These are phyloP conservation scores for Pachyseris speciosa DNA, from an alignment of 64 coral and sea anemone genomes.

Conservation along the genomic window DNA sequence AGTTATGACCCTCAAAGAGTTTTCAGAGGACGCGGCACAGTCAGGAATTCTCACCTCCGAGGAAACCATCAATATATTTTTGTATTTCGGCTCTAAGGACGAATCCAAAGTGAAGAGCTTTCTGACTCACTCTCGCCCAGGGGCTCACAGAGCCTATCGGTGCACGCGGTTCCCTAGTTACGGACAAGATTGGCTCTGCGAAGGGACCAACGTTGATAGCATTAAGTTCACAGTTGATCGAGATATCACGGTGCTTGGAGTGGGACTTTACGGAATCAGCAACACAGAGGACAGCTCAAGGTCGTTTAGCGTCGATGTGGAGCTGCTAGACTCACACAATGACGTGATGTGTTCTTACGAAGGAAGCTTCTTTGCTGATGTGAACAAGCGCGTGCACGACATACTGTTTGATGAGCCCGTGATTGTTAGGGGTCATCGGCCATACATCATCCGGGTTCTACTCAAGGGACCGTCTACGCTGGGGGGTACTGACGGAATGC, in stretches of 20 bases:
- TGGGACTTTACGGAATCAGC: conserved; percentile 80
- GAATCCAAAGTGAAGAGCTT: conserved; percentile 79
- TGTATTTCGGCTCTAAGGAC: conserved; percentile 87
- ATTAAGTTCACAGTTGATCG: conserved; percentile 85
- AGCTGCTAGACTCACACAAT: conserved; percentile 88
- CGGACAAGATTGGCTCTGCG: conserved; percentile 77
- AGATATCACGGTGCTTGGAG: conserved; percentile 66
- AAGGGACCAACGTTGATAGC: conserved; percentile 85
- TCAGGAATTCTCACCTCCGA: conserved; percentile 84
- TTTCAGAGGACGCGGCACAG: conserved; percentile 80
- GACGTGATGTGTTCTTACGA: conserved; percentile 82
- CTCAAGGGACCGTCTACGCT: conserved; percentile 76
- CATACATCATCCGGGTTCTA: conserved; percentile 81
- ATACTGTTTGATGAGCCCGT: conserved; percentile 90
- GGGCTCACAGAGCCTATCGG: conserved; percentile 68
- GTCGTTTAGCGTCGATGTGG: conserved; percentile 76
- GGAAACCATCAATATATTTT: conserved; percentile 81
- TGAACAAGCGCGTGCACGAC: conserved; percentile 53
- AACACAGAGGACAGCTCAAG: conserved; percentile 47
- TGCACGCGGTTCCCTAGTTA: conserved; percentile 75
- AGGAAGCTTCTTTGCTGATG: conserved; percentile 69
- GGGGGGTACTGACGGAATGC: conserved; percentile 82
- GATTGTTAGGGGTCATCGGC: conserved; percentile 54
- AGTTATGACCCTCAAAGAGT: conserved; percentile 83
- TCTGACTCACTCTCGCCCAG: conserved; percentile 36